Conservation (phyloP, 2,113 vertebrate genomes). For the Phaethornis superciliosus region DNA sequence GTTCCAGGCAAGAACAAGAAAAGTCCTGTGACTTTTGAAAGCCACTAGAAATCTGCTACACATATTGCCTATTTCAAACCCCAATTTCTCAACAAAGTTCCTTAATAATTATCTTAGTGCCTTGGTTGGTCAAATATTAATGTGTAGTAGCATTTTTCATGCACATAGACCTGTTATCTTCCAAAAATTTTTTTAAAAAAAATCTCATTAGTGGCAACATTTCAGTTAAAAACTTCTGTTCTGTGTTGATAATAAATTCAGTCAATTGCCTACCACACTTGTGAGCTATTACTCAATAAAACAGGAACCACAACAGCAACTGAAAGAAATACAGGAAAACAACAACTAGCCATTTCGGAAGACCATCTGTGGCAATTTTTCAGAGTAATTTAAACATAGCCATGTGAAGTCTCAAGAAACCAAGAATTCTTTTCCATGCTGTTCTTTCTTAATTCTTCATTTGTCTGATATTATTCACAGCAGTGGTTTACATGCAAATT, state of each 20-base stretch:
- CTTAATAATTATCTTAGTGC: background rate
- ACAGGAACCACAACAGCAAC: background rate
- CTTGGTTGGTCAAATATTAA: background rate
- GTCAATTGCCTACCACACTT: background rate
- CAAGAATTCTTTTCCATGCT: conserved; percentile 6
- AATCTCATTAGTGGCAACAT: background rate
- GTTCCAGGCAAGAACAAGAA: background rate
- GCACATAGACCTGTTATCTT: background rate
- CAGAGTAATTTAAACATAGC: conserved; percentile 51
- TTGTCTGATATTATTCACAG: conserved; percentile 11
- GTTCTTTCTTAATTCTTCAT: conserved; percentile 36
- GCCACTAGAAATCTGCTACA: background rate
- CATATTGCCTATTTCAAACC: background rate
- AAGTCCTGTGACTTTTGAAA: background rate
- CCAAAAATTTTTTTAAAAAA: background rate
- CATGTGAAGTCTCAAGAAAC: conserved; percentile 23
- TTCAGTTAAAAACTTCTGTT: background rate
- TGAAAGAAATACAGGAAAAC: background rate
- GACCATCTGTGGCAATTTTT: background rate
- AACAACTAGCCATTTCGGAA: background rate
- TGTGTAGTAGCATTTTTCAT: background rate
- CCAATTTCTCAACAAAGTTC: background rate
- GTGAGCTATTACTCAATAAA: conserved; percentile 13
- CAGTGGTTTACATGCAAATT: conserved; percentile 61
- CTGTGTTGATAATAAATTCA: conserved; percentile 15